Evolutionary conservation across 2,888 invertebrate species (phyloP).

Genomic region (Orthosia gothica): DNA sequence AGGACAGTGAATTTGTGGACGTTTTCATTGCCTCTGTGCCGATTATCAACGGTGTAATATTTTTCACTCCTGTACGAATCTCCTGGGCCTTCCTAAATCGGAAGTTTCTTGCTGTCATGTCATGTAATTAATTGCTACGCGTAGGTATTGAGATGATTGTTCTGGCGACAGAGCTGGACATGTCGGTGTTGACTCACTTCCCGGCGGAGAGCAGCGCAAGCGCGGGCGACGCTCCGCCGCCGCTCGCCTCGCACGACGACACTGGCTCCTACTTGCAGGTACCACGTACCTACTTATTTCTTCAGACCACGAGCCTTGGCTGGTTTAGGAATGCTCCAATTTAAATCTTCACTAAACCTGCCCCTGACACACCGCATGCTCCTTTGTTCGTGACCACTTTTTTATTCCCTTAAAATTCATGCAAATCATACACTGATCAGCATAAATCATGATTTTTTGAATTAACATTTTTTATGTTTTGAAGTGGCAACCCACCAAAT

Average conservation of each 20-base stretch:
- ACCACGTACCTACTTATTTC: neutral
- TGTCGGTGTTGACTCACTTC: conserved; percentile 45
- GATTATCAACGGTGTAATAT: too few species aligned
- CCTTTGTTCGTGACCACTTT: too few species aligned
- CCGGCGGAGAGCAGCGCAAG: conserved; percentile 56
- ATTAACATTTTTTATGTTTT: too few species aligned
- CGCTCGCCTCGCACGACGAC: conserved; percentile 57
- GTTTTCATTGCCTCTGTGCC: too few species aligned
- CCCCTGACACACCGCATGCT: too few species aligned
- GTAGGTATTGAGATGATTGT: neutral
- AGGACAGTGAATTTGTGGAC: too few species aligned
- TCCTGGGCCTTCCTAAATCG: neutral
- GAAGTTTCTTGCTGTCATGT: neutral
- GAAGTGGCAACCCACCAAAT: too few species aligned
- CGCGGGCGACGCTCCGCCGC: conserved; percentile 28
- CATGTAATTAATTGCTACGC: neutral
- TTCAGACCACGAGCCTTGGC: neutral
- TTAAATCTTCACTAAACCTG: neutral
- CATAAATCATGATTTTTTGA: too few species aligned
- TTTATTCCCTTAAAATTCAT: too few species aligned
- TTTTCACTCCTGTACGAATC: too few species aligned
- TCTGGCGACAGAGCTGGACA: conserved; percentile 48
- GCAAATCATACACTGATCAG: too few species aligned
- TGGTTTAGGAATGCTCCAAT: neutral
- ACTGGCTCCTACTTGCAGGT: conserved; percentile 76